Conservation (phyloP, 2,797 vertebrate genomes). For the Fistularia commersonii region DNA sequence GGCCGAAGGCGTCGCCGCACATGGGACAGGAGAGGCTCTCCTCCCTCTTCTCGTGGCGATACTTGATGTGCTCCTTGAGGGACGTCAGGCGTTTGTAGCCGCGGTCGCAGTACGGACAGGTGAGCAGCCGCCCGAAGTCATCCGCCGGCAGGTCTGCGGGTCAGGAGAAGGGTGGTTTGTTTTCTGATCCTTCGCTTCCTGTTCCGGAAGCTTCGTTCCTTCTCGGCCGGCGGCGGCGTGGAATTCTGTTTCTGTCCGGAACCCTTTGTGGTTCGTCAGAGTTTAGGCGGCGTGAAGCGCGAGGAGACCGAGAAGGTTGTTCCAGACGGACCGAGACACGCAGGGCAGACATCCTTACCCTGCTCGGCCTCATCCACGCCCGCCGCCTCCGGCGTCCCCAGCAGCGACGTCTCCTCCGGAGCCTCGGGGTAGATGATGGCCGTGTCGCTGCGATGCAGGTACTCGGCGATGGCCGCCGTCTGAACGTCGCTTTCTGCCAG, state of each 20-base stretch:
- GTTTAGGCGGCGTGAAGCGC: too few species aligned
- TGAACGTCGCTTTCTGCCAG: constrained; percentile 84
- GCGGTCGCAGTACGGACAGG: constrained; percentile 95
- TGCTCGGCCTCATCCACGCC: constrained; percentile 82
- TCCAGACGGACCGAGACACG: too few species aligned
- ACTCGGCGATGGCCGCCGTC: constrained; percentile 87
- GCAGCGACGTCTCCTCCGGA: constrained; percentile 88
- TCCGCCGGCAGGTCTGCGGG: constrained; percentile 87
- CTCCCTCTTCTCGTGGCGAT: constrained; percentile 92
- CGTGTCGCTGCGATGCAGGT: constrained; percentile 92
- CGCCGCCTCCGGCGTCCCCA: constrained; percentile 87
- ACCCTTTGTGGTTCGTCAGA: too few species aligned
- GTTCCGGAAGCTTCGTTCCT: too few species aligned
- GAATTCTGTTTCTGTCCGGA: too few species aligned
- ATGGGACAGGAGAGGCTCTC: constrained; percentile 90
- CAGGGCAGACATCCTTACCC: constrained; percentile 12
- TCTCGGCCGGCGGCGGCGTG: neutral
- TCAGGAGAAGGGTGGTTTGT: constrained; percentile 42
- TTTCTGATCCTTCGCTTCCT: too few species aligned
- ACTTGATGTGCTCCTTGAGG: constrained; percentile 98
- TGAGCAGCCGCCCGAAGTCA: constrained; percentile 94
- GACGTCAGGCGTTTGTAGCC: constrained; percentile 97
- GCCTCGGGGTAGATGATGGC: constrained; percentile 98
- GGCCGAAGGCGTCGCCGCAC: constrained; percentile 87
- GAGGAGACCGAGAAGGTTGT: too few species aligned